Evolutionary conservation across 2,888 invertebrate genomes (phyloP).

Genomic region (Harpagoxenus sublaevis): DNA sequence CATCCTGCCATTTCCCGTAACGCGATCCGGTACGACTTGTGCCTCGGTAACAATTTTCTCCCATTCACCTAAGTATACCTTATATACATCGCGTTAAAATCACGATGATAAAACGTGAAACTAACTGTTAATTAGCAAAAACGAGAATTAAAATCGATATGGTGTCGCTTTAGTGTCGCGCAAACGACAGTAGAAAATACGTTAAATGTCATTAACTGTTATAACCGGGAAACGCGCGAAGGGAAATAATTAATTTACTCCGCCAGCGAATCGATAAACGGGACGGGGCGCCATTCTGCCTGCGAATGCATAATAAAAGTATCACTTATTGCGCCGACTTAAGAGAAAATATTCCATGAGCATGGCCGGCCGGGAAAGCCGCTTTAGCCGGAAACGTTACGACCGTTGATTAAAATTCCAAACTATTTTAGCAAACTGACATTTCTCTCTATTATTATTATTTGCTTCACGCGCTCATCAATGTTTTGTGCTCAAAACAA

Average conservation of each 20-base stretch:
- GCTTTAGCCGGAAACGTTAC: slow-evolving; percentile 48
- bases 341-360: slow-evolving; percentile 57
- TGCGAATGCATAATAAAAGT: slow-evolving; percentile 55
- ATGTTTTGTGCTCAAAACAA: slow-evolving; percentile 29
- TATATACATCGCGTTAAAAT: slow-evolving; percentile 21
- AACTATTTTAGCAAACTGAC: slow-evolving; percentile 47
- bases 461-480: slow-evolving; percentile 20
- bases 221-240: slow-evolving; percentile 44
- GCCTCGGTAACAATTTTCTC: slow-evolving; percentile 31
- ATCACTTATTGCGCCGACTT: slow-evolving; percentile 49
- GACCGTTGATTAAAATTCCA: slow-evolving; percentile 60
- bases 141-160: slow-evolving; percentile 48
- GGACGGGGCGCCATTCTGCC: slow-evolving; percentile 47
- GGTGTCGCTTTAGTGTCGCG: slow-evolving; percentile 27
- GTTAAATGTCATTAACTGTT: slow-evolving; percentile 52
- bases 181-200: slow-evolving; percentile 43
- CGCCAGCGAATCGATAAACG: slow-evolving; percentile 46
- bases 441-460: slow-evolving; percentile 42
- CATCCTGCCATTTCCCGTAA: slow-evolving; percentile 62
- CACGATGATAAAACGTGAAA: slow-evolving; percentile 20
- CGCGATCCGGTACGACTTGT: slow-evolving; percentile 56
- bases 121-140: slow-evolving; percentile 35
- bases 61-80: background rate
- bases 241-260: slow-evolving; percentile 52
- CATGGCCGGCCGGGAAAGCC: slow-evolving; percentile 32